Conservation (phyloP, 2,113 vertebrate genomes). For the Elephas maximus region DNA sequence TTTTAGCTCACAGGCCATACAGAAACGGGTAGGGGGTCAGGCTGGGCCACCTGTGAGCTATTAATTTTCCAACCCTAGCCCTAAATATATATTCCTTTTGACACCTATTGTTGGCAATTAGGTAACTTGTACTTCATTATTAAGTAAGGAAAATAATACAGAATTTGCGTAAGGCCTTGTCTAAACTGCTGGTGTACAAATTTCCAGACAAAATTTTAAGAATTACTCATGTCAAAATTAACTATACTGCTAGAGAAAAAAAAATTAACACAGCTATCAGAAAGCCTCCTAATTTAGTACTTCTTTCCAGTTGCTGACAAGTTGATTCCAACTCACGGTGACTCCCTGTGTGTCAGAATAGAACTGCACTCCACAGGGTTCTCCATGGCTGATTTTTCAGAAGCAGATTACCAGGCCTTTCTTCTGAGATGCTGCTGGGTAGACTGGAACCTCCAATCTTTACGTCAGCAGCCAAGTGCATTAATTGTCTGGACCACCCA, state of each 20-base stretch:
- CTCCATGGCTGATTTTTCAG: neutral
- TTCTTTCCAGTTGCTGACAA: neutral
- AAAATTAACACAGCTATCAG: constrained; percentile 14
- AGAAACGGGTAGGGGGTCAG: neutral
- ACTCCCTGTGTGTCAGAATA: neutral
- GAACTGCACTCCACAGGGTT: neutral
- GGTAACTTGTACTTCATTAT: neutral
- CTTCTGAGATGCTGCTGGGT: neutral
- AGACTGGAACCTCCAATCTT: neutral
- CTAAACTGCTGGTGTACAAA: constrained; percentile 69
- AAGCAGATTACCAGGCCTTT: neutral
- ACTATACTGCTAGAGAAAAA: constrained; percentile 77
- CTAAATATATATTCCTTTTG: constrained; percentile 9
- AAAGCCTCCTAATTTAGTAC: neutral
- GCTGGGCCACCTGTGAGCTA: too few species aligned
- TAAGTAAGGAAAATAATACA: constrained; percentile 80
- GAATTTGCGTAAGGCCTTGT: constrained; percentile 79
- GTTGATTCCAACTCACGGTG: neutral
- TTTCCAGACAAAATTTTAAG: constrained; percentile 43
- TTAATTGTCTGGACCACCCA: neutral
- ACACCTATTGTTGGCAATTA: neutral
- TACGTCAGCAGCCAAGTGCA: neutral
- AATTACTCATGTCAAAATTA: constrained; percentile 61
- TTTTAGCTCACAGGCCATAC: neutral
- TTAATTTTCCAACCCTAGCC: neutral